Percentiles rank a stretch among this genome's conserved stretches.
These are phyloP conservation scores for Episyrphus balteatus DNA, from an alignment of 1,140 invertebrate species.

Conservation along the genomic window DNA sequence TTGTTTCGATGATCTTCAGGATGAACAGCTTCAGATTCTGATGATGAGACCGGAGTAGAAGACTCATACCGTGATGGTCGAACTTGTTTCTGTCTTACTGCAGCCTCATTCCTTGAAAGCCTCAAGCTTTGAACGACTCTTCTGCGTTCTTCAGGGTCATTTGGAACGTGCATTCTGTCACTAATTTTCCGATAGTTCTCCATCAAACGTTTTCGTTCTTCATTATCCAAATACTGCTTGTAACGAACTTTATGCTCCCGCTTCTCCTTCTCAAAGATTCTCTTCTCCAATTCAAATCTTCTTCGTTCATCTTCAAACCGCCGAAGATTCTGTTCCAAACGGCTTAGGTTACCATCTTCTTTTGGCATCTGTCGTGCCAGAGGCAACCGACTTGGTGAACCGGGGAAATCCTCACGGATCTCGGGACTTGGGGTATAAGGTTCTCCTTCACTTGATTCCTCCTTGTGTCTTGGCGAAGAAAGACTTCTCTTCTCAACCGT, in stretches of 20 bases:
- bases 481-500: slow-evolving; percentile 24
- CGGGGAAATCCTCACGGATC: background rate
- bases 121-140: slow-evolving; percentile 28
- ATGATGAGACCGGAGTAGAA: slow-evolving; percentile 32
- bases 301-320: slow-evolving; percentile 33
- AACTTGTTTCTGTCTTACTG: background rate
- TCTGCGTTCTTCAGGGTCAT: slow-evolving; percentile 26
- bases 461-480: slow-evolving; percentile 30
- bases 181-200: slow-evolving; percentile 33
- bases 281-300: slow-evolving; percentile 32
- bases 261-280: slow-evolving; percentile 29
- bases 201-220: slow-evolving; percentile 27
- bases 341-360: slow-evolving; percentile 16
- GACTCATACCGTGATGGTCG: slow-evolving; percentile 19
- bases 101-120: slow-evolving; percentile 21
- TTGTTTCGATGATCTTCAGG: slow-evolving; percentile 9
- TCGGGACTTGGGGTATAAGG: slow-evolving; percentile 10
- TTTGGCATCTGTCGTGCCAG: background rate
- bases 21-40: slow-evolving; percentile 20
- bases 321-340: slow-evolving; percentile 27
- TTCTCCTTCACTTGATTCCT: slow-evolving; percentile 31
- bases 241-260: slow-evolving; percentile 31
- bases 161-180: slow-evolving; percentile 28
- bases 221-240: slow-evolving; percentile 27
- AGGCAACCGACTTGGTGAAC: background rate